Base-by-base conservation (phyloP, 2,113 vertebrate genomes). In the Etheostoma cragini region DNA sequence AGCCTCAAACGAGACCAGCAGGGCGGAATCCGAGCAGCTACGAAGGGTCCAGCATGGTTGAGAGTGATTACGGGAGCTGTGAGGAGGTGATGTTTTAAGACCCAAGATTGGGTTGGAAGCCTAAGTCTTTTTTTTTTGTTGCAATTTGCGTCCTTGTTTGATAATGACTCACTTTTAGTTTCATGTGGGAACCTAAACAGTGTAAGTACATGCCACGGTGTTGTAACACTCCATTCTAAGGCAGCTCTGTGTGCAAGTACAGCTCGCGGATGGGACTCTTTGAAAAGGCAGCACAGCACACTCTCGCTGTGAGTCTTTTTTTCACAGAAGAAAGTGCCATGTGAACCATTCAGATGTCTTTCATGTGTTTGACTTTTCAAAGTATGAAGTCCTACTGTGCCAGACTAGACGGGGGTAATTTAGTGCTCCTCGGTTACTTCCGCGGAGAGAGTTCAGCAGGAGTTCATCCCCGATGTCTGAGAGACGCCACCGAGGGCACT, bases 71-170 rank as follows among this genome's bases (percentile, higher is more conserved):
- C 0, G 98, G 98, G 45, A 99, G 98, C 95, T 98, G 97, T 0
- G 98, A 99, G 87, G 98, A 99, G 94, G 98, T 98, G 83, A 98
- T 99, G 98, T 99, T 99, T 90, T 99, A 95, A 81, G 30, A 21
- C 2, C 0, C 4, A 11, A 30, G n/a, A 1, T 30, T 5, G 6
- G 7, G 7, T n/a, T 19, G 1, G 0, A 66, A 38, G n/a, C 21
- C 17, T 24, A n/a, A 12, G 4, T 42, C n/a, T 26, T 26, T 26
- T 61, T 35, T 58, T 47, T n/a, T 8, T 38, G 19, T 15, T n/a
- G 42, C 1, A 17, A n/a, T 33, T 24, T 58, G 15, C 15, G 13
- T 73, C 54, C 12, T 45, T 26, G 13, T 14, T 5, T 5, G 0
- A 33, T 60, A 33, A 73, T 73, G 22, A 47, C 35, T 50, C 52